These are phyloP conservation scores for Eupsilia transversa DNA, from an alignment of 2,888 invertebrate species.

Conservation along the genomic window DNA sequence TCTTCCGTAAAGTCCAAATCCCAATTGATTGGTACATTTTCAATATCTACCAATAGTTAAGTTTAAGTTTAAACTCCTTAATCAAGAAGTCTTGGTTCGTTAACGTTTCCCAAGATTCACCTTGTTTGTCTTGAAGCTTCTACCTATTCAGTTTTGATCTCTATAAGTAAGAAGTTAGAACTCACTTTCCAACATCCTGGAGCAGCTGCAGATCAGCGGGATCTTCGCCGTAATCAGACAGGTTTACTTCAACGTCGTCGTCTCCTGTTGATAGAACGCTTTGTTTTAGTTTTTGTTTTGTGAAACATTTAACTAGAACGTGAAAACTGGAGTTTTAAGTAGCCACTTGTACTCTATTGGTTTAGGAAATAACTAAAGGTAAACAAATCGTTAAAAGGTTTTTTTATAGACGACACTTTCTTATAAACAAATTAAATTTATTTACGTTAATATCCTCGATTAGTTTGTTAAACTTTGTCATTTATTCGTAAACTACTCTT, in stretches of 20 bases:
- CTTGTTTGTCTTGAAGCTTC: constrained; percentile 48
- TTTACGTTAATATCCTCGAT: too few species aligned
- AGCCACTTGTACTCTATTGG: background rate
- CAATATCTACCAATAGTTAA: background rate
- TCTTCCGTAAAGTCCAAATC: too few species aligned
- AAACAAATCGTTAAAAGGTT: too few species aligned
- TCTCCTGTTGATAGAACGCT: constrained; percentile 82
- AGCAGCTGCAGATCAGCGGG: constrained; percentile 92
- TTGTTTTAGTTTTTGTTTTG: constrained; percentile 21
- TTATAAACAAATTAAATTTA: too few species aligned
- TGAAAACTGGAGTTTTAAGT: background rate
- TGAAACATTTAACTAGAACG: constrained; percentile 13
- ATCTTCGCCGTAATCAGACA: constrained; percentile 92
- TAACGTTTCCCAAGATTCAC: constrained; percentile 27
- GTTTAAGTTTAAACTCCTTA: constrained; percentile 18
- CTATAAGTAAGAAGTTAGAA: constrained; percentile 54
- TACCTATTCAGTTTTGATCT: constrained; percentile 20
- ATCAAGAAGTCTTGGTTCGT: constrained; percentile 31
- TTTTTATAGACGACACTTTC: too few species aligned
- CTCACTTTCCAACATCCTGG: constrained; percentile 93
- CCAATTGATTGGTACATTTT: constrained; percentile 11
- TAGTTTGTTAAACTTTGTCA: too few species aligned
- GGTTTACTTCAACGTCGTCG: constrained; percentile 84
- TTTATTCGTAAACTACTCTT: too few species aligned
- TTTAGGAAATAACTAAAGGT: too few species aligned